phyloP scores from a whole-genome alignment of 2,113 vertebrate genomes.

The Aphelocoma coerulescens region DNA sequence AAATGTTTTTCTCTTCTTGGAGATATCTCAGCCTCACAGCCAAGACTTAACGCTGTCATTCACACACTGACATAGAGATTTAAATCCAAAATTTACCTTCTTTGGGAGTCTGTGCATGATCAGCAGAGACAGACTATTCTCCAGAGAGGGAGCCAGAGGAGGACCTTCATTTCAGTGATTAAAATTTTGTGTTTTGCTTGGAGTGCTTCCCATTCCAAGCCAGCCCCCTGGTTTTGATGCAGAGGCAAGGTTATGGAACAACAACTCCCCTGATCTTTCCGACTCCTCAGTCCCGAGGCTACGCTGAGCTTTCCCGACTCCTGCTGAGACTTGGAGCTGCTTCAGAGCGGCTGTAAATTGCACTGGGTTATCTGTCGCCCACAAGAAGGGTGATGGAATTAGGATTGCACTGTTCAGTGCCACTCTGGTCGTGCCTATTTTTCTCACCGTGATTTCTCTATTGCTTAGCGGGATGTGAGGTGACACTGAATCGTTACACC shows the following conservation, averaged over 20 bases:
- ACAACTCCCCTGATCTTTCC: not conserved
- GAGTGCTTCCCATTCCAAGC: not conserved
- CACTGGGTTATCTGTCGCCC: slow-evolving; percentile 2
- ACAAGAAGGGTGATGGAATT: slow-evolving; percentile 10
- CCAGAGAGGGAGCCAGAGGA: not conserved
- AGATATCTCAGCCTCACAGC: not conserved
- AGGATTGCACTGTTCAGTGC: not conserved
- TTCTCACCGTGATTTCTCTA: not conserved
- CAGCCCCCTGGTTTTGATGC: not conserved
- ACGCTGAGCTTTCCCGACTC: not conserved
- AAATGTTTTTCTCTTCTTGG: not conserved
- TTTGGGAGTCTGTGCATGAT: not conserved
- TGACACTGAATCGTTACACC: not conserved
- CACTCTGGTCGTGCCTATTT: not conserved
- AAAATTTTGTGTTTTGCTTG: not conserved
- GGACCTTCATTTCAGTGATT: not conserved
- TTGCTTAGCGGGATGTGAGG: not conserved
- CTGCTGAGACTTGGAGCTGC: slow-evolving; percentile 28
- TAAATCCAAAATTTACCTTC: not conserved
- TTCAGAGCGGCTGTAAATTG: slow-evolving; percentile 21
- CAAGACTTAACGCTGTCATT: not conserved
- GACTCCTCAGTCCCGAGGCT: not conserved
- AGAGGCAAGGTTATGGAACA: slow-evolving; percentile 3
- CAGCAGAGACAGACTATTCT: not conserved
- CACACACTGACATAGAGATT: not conserved